Conservation (phyloP, 2,797 vertebrate genomes). For the Acanthiza pusilla region DNA sequence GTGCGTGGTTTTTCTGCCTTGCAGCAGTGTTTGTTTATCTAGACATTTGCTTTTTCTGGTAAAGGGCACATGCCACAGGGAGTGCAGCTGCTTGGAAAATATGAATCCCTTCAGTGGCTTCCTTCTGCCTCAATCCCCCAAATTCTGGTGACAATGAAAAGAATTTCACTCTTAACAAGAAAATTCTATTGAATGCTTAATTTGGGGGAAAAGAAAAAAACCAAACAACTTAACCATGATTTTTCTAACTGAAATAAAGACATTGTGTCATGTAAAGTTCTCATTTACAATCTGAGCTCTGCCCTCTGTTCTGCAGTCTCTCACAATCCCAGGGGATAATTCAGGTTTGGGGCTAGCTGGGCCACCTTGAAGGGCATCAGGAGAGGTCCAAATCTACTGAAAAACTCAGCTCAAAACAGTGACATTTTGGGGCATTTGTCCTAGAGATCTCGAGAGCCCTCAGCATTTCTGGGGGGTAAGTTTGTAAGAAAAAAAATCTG, state of each 20-base stretch:
- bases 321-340: background rate
- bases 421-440: background rate
- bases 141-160: background rate
- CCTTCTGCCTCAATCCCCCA: background rate
- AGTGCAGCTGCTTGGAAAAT: background rate
- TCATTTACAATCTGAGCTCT: background rate
- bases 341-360: background rate
- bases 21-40: background rate
- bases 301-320: background rate
- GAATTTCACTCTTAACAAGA: background rate
- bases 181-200: background rate
- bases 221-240: background rate
- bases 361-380: background rate
- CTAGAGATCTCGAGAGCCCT: background rate
- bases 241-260: background rate
- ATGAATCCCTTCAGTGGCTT: background rate
- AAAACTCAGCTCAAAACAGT: background rate
- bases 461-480: background rate
- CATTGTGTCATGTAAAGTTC: background rate
- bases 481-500: background rate
- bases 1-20: background rate
- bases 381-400: background rate
- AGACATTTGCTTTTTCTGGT: background rate
- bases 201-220: rapidly evolving
- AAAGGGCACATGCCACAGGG: background rate